Evolutionary conservation across 1,140 invertebrate genomes (phyloP).

Genomic region (Globodera ellingtonae): DNA sequence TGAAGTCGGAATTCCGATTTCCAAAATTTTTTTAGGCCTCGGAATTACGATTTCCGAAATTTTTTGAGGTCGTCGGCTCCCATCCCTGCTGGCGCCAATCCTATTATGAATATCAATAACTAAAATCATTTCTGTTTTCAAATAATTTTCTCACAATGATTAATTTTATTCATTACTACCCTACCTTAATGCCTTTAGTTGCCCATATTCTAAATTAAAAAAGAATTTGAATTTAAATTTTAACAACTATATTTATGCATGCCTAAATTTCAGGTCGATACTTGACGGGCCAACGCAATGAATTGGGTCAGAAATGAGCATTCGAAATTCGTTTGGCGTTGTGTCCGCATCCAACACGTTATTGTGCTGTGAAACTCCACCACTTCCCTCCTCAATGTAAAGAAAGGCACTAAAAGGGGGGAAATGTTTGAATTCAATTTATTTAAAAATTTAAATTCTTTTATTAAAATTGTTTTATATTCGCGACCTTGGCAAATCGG

Average conservation of each 20-base stretch:
- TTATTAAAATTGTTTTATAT: not conserved
- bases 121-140: too few species aligned
- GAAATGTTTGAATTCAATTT: not conserved
- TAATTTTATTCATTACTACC: not conserved
- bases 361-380: slow-evolving; percentile 1
- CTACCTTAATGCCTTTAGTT: slow-evolving; percentile 45
- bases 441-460: slow-evolving; percentile 4
- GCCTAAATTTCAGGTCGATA: slow-evolving; percentile 48
- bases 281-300: slow-evolving; percentile 42
- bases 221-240: slow-evolving; percentile 27
- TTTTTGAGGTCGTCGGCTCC: too few species aligned
- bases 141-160: too few species aligned
- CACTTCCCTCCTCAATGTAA: slow-evolving; percentile 57
- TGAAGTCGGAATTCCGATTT: too few species aligned
- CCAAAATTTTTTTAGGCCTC: too few species aligned
- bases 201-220: slow-evolving; percentile 52
- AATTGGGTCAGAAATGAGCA: slow-evolving; percentile 56
- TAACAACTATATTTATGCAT: slow-evolving; percentile 2
- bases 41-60: too few species aligned
- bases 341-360: slow-evolving; percentile 35
- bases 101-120: too few species aligned
- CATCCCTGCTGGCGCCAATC: too few species aligned
- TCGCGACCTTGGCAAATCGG: slow-evolving; percentile 33
- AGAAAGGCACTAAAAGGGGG: slow-evolving; percentile 46
- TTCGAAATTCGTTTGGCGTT: slow-evolving; percentile 24